Percentiles rank a stretch among this genome's conserved stretches.
Evolutionary conservation across 2,113 vertebrate species (phyloP).

Genomic region (Aplodontia rufa): DNA sequence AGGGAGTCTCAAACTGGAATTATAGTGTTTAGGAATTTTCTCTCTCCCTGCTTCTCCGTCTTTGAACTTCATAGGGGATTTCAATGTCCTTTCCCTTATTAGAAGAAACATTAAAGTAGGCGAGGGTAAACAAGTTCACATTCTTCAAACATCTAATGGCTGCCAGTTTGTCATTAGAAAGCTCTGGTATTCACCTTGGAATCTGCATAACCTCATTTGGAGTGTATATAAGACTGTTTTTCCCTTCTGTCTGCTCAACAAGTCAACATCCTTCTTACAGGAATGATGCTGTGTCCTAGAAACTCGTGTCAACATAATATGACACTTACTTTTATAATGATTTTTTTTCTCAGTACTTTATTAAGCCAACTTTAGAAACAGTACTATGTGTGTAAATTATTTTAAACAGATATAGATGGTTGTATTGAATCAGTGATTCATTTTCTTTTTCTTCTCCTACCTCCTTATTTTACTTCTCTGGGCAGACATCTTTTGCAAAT

Average conservation of each 20-base stretch:
- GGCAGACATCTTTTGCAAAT: not conserved
- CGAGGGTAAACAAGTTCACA: not conserved
- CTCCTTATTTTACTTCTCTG: not conserved
- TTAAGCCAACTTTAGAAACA: conserved; percentile 17
- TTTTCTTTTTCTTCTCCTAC: accelerated
- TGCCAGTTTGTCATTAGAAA: not conserved
- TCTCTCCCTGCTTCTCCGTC: not conserved
- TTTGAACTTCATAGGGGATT: not conserved
- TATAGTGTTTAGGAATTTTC: not conserved
- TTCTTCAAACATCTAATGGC: not conserved
- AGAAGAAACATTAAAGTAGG: not conserved
- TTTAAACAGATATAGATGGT: not conserved
- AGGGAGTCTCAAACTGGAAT: not conserved
- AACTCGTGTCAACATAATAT: not conserved
- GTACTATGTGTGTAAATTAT: not conserved
- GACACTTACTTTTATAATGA: not conserved
- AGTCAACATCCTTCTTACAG: conserved; percentile 22
- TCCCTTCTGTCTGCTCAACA: not conserved
- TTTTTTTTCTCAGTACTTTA: not conserved
- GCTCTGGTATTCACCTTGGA: conserved; percentile 10
- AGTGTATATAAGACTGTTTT: not conserved
- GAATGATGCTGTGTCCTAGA: not conserved
- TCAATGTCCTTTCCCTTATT: conserved; percentile 19
- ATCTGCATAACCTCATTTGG: conserved; percentile 5
- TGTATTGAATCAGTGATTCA: not conserved